Percentiles rank a stretch among this genome's conserved stretches.
Conservation (phyloP, 2,888 invertebrate genomes). For the Brachycybe producta region DNA sequence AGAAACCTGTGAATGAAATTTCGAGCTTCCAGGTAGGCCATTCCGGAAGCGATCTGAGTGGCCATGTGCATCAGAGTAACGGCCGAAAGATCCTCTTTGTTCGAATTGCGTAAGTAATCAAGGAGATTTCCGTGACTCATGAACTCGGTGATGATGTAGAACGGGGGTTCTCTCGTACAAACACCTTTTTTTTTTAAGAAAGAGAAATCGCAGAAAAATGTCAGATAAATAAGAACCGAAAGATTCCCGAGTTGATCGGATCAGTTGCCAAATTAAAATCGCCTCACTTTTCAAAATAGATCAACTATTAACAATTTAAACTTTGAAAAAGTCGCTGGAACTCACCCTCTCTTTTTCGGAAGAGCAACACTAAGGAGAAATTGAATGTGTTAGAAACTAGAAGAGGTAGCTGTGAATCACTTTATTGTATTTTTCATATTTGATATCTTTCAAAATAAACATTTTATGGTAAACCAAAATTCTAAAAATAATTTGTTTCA, state of each 20-base stretch:
- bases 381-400: no score
- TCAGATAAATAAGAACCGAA: constrained; percentile 7
- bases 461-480: no score
- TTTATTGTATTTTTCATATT: no score
- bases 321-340: no score
- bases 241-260: no score
- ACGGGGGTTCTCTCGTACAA: constrained; percentile 95
- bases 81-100: constrained; percentile 62
- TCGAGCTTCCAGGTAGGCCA: constrained; percentile 93
- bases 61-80: constrained; percentile 98
- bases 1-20: constrained; percentile 78
- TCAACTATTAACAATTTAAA: constrained; percentile 2
- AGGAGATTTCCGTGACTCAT: constrained; percentile 97
- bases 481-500: neutral
- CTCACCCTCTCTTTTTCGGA: no score
- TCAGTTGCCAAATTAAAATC: no score
- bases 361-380: no score
- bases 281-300: no score
- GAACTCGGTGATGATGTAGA: constrained; percentile 98
- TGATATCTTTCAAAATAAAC: no score
- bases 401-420: no score
- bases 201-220: no score
- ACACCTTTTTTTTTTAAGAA: constrained; percentile 55
- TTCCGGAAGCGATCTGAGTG: constrained; percentile 97
- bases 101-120: constrained; percentile 82